Base-by-base conservation (phyloP, 1,140 invertebrate genomes). In the Vanessa atalanta region DNA sequence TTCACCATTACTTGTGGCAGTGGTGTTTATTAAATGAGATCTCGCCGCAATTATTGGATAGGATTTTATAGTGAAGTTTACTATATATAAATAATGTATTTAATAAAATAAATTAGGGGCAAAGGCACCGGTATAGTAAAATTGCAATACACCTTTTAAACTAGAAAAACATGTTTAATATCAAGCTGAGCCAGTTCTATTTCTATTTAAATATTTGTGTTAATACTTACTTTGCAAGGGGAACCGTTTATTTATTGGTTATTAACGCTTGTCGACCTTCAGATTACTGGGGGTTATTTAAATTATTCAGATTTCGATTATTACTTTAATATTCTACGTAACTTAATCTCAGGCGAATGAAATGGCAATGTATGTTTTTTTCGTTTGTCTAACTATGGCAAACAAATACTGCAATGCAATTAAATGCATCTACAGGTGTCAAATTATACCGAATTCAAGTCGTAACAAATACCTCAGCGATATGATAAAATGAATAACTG, bases 81-180 rank as follows among this genome's bases (percentile, higher is more conserved):
- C 13, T 2, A 57, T 13, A 11, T 26, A 23, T 11, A 23, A 23
- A 23, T 13, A 23, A 12, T 16, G 12, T n/a, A 53, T 53, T 31
- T 12, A 57, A 57, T 23, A 9, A 23, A 23, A 57, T 15, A n/a
- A n/a, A 53, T 64, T 20, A 65, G 63, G 43, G 11, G n/a, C 37
- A 20, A 65, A 16, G 23, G 8, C 26, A 50, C 11, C 4, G 47
- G 50, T 16, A 61, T 63, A 50, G 57, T 48, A 26, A 63, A 43
- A 68, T 73, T 73, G 65, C 65, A 67, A 61, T 67, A 61, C 71
- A 63, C 23, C 50, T 72, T 67, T 47, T 47, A 51, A 73, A 73
- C 65, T 63, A 8, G 65, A 73, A 67, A 63, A 73, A 73, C 72
- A 68, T 55, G 65, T 68, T 73, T 67, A 64, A 68, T 73, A 68